Evolutionary conservation across 2,113 vertebrate genomes (phyloP).

Genomic region (Dipodomys spectabilis): DNA sequence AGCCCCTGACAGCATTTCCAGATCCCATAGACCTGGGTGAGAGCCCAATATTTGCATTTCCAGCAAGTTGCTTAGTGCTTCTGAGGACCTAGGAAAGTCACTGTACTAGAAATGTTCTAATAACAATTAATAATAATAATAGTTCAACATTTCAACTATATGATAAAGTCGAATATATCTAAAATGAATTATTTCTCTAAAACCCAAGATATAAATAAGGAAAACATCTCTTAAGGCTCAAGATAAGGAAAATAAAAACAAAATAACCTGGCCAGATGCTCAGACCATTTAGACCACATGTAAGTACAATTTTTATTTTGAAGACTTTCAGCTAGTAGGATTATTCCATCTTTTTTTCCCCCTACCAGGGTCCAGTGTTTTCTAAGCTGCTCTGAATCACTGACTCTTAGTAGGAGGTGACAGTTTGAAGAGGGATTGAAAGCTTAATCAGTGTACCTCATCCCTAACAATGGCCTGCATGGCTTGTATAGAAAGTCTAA

Average conservation of each 20-base stretch:
- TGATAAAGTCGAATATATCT: neutral
- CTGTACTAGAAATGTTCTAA: neutral
- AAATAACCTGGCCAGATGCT: neutral
- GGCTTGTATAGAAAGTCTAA: neutral
- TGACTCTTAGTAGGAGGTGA: neutral
- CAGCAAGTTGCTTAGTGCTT: neutral
- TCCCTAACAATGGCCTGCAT: neutral
- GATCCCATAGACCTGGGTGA: neutral
- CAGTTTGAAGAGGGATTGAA: neutral
- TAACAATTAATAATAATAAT: neutral
- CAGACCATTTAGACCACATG: too few relatives aligned
- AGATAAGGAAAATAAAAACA: neutral
- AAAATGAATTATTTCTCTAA: slow-evolving; percentile 30
- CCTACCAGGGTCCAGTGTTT: neutral
- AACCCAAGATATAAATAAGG: neutral
- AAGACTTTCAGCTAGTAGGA: neutral
- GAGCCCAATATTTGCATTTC: neutral
- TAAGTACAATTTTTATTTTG: too few relatives aligned
- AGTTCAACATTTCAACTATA: neutral
- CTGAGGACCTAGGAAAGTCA: neutral
- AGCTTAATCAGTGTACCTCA: neutral
- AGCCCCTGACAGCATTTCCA: neutral
- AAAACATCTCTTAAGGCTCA: neutral
- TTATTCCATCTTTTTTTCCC: neutral
- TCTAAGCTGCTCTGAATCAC: neutral